Conservation (phyloP, 2,888 invertebrate species). For the Branchipolynoe longqiensis region DNA sequence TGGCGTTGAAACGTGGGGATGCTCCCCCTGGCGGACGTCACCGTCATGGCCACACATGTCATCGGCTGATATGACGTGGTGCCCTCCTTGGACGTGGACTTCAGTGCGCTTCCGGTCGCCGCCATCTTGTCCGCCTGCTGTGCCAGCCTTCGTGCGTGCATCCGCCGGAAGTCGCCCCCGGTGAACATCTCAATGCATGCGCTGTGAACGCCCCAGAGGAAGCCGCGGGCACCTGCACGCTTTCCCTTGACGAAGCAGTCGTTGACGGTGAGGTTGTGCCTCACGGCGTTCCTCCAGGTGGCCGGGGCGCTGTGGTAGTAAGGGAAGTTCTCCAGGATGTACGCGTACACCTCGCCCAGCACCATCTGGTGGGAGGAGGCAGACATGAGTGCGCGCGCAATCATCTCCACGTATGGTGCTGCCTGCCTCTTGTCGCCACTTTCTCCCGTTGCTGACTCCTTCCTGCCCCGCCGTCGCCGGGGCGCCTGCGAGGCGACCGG, state of each 20-base stretch:
- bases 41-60: neutral
- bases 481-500: neutral
- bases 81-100: neutral
- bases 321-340: constrained; percentile 45
- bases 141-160: neutral
- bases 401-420: constrained; percentile 46
- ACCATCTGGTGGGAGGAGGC: neutral
- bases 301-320: constrained; percentile 36
- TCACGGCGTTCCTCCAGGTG: constrained; percentile 52
- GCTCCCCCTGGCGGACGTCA: neutral
- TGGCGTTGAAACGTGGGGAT: constrained; percentile 4
- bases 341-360: constrained; percentile 41
- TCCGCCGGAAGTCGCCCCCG: constrained; percentile 41
- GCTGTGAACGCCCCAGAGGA: constrained; percentile 41
- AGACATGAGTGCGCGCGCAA: constrained; percentile 36
- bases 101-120: neutral
- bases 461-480: neutral
- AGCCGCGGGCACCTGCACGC: neutral
- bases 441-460: neutral
- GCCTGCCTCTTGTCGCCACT: neutral
- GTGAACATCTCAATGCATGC: constrained; percentile 24
- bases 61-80: constrained; percentile 22
- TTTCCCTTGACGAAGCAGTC: constrained; percentile 30
- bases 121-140: constrained; percentile 39
- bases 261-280: constrained; percentile 53